Evolutionary conservation across 2,797 vertebrate genomes (phyloP).

Genomic region (Acrossocheilus wenchowensis): DNA sequence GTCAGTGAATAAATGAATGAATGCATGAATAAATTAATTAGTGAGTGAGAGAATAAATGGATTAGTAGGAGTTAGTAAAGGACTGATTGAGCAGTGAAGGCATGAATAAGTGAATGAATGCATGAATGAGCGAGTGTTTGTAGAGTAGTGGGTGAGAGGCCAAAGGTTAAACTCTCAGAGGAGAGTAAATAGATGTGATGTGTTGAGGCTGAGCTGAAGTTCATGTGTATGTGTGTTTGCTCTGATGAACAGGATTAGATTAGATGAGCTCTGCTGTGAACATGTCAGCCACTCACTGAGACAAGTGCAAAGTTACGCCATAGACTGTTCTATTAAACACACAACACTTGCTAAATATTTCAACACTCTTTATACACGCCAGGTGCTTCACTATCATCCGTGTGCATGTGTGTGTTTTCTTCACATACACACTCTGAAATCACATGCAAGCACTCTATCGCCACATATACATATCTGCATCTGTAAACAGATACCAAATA

Average conservation of each 20-base stretch:
- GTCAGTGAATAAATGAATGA: background rate
- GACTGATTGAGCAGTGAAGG: background rate
- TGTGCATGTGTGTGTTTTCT: conserved; percentile 29
- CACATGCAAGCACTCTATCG: background rate
- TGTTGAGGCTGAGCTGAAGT: background rate
- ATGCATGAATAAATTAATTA: background rate
- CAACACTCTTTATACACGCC: background rate
- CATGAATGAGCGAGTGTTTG: background rate
- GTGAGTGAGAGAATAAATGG: background rate
- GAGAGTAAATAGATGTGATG: conserved; percentile 41
- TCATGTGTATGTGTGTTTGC: conserved; percentile 12
- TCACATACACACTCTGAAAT: conserved; percentile 1
- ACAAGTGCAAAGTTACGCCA: conserved; percentile 75
- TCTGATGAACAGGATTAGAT: conserved; percentile 25
- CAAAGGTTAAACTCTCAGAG: conserved; percentile 65
- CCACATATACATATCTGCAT: background rate
- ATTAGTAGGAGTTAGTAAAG: background rate
- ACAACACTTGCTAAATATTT: conserved; percentile 43
- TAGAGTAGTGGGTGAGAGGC: conserved; percentile 7
- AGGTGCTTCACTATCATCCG: background rate
- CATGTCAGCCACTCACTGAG: conserved; percentile 53
- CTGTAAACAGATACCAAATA: background rate
- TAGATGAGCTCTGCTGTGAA: conserved; percentile 23
- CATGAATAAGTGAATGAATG: background rate
- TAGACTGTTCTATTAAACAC: conserved; percentile 44